Percentiles rank a stretch among this genome's conserved stretches.
Conservation (phyloP, 2,797 vertebrate species). For the Anisognathus igniventris region DNA sequence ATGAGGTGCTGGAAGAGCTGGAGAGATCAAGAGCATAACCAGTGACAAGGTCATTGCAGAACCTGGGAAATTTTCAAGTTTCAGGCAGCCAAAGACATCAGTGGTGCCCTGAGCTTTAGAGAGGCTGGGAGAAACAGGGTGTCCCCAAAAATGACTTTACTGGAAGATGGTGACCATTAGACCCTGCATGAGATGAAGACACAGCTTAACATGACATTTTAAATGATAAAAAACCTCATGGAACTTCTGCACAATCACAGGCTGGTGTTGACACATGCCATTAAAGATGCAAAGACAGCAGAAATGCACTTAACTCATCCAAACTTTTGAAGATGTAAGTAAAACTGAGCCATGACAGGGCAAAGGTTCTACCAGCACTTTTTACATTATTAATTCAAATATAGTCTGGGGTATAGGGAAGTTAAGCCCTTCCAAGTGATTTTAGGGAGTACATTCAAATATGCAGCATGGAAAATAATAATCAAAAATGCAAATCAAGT, state of each 20-base stretch:
- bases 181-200: neutral
- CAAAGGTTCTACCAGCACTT: neutral
- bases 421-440: neutral
- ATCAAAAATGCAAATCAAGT: neutral
- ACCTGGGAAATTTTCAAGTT: neutral
- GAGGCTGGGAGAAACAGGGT: neutral
- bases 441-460: neutral
- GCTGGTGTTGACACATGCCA: neutral
- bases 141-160: neutral
- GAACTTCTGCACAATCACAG: neutral
- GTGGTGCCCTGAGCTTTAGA: neutral
- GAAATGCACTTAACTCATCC: neutral
- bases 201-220: neutral
- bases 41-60: rapidly evolving
- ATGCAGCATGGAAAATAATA: neutral
- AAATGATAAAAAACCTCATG: neutral
- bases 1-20: neutral
- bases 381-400: neutral
- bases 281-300: neutral
- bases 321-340: neutral
- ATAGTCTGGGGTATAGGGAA: neutral
- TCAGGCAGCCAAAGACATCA: neutral
- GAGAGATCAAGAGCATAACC: neutral
- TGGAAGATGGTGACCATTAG: neutral
- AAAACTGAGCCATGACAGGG: neutral